These are phyloP conservation scores for Agonopterix arenella DNA, from an alignment of 2,888 invertebrate species.

Conservation along the genomic window DNA sequence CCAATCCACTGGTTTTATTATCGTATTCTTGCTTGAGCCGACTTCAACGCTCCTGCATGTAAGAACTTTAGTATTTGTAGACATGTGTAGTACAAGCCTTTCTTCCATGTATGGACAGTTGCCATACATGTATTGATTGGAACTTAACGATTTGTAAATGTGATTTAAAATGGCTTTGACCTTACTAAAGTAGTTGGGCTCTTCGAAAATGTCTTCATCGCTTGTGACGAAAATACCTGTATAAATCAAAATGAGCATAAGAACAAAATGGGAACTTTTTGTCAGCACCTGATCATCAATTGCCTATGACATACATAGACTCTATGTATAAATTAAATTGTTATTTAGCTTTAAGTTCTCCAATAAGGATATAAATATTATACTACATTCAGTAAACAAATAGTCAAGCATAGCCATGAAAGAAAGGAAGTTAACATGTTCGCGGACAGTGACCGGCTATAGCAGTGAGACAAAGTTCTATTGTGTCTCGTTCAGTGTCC, in stretches of 20 bases:
- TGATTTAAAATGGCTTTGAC: slow-evolving; percentile 75
- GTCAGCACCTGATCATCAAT: too few species aligned
- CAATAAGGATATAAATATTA: too few species aligned
- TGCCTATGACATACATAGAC: too few species aligned
- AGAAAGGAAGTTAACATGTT: too few species aligned
- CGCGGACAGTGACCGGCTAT: too few species aligned
- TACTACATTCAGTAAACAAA: too few species aligned
- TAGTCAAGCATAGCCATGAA: too few species aligned
- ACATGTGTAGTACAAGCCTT: slow-evolving; percentile 80
- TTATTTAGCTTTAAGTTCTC: too few species aligned
- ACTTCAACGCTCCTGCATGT: slow-evolving; percentile 82
- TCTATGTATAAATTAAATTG: too few species aligned
- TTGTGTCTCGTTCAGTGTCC: too few species aligned
- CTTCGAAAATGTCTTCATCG: slow-evolving; percentile 79
- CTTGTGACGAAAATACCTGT: slow-evolving; percentile 86
- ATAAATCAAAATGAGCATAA: neutral
- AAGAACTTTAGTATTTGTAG: slow-evolving; percentile 67
- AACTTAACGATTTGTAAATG: slow-evolving; percentile 73
- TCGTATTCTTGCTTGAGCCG: slow-evolving; percentile 47
- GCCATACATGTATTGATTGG: slow-evolving; percentile 78
- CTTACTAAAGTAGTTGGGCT: slow-evolving; percentile 74
- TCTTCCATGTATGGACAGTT: slow-evolving; percentile 73
- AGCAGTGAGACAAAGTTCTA: too few species aligned
- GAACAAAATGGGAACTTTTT: too few species aligned
- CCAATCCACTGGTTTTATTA: slow-evolving; percentile 84